Evolutionary conservation across 2,797 vertebrate genomes (phyloP), one percentile per base, ranked within the genome.

Genomic region (Taenioides sp.): DNA sequence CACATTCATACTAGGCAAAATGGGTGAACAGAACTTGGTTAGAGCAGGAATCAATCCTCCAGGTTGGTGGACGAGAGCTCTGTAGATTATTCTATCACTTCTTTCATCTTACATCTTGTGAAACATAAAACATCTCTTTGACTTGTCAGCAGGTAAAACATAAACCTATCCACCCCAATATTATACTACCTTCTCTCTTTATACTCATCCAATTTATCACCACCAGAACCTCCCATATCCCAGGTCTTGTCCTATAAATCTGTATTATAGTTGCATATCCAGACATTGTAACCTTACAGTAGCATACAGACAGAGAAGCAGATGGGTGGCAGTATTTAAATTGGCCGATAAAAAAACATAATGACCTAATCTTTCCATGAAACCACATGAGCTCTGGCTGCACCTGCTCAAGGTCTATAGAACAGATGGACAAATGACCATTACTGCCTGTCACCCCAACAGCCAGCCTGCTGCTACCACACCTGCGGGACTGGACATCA

Each of bases 401-500:
- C 68, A 58, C 50, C 52, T 47, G 59, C 67, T 77, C 37, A 55
- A n/a, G 65, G 22, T 63, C 47, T 47, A 60, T 27, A 67, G 54
- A 66, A 40, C 67, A 66, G 67, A 69, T 71, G 65, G 31, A 77
- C 49, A 18, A 34, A 43, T 23, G 20, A 7, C 55, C 31, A 57
- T 10, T 54, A 40, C 14, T n/a, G 52, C 23, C 67, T 67, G 57
- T 67, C 64, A 70, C 31, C 47, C 55, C 50, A 57, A 62, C 54
- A 50, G 47, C 67, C 73, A 73, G 77, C 23, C 76, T 83, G 81
- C 78, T 81, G 67, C 71, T 67, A 4, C 37, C 20, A 20, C 61
- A 63, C 60, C 60, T 62, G 60, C 34, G 12, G 20, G 1, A 63
- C 61, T 43, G 61, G 61, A 63, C 61, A 16, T 43, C 4, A 0